phyloP scores from a whole-genome alignment of 1,140 invertebrate genomes.

The Hestina assimilis region DNA sequence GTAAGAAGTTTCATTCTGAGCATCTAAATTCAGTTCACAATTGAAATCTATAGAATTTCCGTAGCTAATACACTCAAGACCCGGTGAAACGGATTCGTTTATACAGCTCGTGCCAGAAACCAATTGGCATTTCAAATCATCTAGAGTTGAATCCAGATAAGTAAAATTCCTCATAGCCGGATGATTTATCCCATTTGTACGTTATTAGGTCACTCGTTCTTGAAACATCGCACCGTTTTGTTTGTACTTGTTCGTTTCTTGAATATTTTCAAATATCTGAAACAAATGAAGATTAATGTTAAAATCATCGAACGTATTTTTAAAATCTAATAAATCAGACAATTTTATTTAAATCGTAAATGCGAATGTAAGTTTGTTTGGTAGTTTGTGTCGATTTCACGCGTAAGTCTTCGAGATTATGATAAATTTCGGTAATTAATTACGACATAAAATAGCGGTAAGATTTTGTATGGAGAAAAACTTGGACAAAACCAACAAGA shows the following conservation, averaged over 20 bases:
- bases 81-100: slow-evolving; percentile 31
- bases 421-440: no score
- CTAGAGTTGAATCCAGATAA: slow-evolving; percentile 41
- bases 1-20: slow-evolving; percentile 72
- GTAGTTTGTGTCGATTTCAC: no score
- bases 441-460: no score
- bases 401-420: no score
- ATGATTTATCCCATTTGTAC: slow-evolving; percentile 33
- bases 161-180: slow-evolving; percentile 57
- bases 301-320: no score
- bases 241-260: slow-evolving; percentile 15
- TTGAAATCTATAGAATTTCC: slow-evolving; percentile 41
- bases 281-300: slow-evolving; percentile 22
- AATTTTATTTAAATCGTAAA: no score
- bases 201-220: slow-evolving; percentile 48
- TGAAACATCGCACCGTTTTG: slow-evolving; percentile 31
- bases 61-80: slow-evolving; percentile 48
- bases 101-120: slow-evolving; percentile 41
- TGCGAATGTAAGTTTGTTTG: no score
- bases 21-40: slow-evolving; percentile 63
- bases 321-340: no score
- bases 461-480: no score
- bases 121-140: slow-evolving; percentile 55
- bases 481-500: no score
- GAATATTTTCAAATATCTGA: slow-evolving; percentile 24